phyloP scores from a whole-genome alignment of 2,113 vertebrate genomes.

The Thryonomys swinderianus region DNA sequence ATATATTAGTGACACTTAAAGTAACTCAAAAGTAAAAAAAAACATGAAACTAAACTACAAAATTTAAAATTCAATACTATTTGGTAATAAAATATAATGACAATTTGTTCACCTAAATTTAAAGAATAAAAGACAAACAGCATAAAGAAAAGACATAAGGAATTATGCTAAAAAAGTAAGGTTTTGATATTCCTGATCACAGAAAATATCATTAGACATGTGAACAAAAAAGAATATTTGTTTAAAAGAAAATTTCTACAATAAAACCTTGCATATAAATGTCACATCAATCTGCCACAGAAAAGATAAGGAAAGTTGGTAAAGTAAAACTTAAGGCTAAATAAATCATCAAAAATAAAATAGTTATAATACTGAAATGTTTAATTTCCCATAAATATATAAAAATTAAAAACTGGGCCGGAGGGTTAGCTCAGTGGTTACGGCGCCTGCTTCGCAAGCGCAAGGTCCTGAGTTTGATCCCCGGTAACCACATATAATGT shows the following conservation, averaged over 20 bases:
- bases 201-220: background rate
- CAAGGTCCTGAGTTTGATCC: too few relatives aligned
- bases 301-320: background rate
- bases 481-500: too few relatives aligned
- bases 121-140: background rate
- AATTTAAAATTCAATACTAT: background rate
- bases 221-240: background rate
- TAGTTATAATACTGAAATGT: background rate
- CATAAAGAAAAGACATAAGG: background rate
- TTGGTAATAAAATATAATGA: background rate
- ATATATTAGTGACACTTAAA: background rate
- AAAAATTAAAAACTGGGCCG: background rate
- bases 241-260: background rate
- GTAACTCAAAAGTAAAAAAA: background rate
- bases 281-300: background rate
- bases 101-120: background rate
- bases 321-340: background rate
- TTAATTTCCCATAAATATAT: background rate
- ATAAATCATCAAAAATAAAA: background rate
- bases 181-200: background rate
- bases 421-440: too few relatives aligned
- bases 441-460: too few relatives aligned
- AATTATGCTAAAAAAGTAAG: background rate
- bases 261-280: background rate
- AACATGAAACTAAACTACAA: background rate